phyloP scores from a whole-genome alignment of 2,888 invertebrate genomes.

The Empis stercorea region DNA sequence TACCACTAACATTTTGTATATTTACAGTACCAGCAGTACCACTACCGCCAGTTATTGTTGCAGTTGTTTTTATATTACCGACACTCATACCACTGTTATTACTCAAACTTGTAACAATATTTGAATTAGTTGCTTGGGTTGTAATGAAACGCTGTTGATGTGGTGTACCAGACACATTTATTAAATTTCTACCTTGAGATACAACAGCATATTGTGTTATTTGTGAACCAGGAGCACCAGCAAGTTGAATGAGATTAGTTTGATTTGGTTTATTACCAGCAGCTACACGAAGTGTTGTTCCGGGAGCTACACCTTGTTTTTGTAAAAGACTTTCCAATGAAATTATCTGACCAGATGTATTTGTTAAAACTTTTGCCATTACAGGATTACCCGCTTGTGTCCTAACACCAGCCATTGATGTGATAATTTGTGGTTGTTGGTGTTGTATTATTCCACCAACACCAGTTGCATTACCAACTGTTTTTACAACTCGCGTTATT shows the following conservation, averaged over 20 bases:
- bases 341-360: constrained; percentile 40
- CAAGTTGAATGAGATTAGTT: constrained; percentile 41
- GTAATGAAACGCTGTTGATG: constrained; percentile 23
- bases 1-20: constrained; percentile 8
- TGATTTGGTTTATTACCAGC: constrained; percentile 27
- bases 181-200: constrained; percentile 38
- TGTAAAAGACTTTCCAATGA: constrained; percentile 31
- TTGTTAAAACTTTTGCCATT: constrained; percentile 60
- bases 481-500: constrained; percentile 19
- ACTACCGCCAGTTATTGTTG: constrained; percentile 8
- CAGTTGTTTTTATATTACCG: constrained; percentile 22
- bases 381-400: constrained; percentile 36
- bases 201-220: constrained; percentile 39
- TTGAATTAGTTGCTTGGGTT: constrained; percentile 15
- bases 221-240: constrained; percentile 27
- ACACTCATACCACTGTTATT: constrained; percentile 7
- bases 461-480: constrained; percentile 2
- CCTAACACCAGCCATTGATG: constrained; percentile 11
- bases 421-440: constrained; percentile 7
- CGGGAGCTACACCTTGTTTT: constrained; percentile 21
- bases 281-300: constrained; percentile 38
- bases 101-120: constrained; percentile 17
- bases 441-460: constrained; percentile 10
- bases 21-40: constrained; percentile 6
- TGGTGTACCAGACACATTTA: constrained; percentile 24